Conservation (phyloP, 2,888 invertebrate genomes). For the Allolobophora icterica region DNA sequence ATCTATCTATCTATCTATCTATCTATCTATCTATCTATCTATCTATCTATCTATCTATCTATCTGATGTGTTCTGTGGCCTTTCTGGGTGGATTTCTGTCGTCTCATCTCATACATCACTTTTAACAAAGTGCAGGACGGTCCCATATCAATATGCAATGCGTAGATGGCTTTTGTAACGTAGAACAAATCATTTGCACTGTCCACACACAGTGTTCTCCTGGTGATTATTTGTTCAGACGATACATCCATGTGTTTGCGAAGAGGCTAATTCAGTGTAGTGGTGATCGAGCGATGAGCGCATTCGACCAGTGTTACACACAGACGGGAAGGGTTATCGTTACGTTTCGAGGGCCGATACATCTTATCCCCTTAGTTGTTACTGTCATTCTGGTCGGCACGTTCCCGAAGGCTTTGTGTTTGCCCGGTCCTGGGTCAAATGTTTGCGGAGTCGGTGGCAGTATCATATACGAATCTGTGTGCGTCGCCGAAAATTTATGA, state of each 20-base stretch:
- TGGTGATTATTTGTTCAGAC: neutral
- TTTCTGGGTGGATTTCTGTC: neutral
- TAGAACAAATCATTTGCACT: neutral
- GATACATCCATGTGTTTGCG: neutral
- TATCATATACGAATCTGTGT: neutral
- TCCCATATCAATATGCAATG: neutral
- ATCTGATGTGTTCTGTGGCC: neutral
- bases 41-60: no score
- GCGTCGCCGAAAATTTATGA: neutral
- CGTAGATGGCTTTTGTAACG: neutral
- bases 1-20: no score
- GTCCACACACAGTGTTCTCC: neutral
- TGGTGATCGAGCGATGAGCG: neutral
- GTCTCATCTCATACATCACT: neutral
- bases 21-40: no score
- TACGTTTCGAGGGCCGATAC: neutral
- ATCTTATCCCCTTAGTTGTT: neutral
- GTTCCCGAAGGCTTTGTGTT: slow-evolving; percentile 1
- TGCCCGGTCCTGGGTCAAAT: neutral
- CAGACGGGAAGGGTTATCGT: neutral
- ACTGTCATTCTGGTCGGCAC: neutral
- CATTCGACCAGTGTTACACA: neutral
- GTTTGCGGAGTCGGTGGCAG: neutral
- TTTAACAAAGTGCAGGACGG: neutral
- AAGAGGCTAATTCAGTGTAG: neutral